Conservation (phyloP, 1,140 invertebrate genomes). For the Camponotus floridanus region DNA sequence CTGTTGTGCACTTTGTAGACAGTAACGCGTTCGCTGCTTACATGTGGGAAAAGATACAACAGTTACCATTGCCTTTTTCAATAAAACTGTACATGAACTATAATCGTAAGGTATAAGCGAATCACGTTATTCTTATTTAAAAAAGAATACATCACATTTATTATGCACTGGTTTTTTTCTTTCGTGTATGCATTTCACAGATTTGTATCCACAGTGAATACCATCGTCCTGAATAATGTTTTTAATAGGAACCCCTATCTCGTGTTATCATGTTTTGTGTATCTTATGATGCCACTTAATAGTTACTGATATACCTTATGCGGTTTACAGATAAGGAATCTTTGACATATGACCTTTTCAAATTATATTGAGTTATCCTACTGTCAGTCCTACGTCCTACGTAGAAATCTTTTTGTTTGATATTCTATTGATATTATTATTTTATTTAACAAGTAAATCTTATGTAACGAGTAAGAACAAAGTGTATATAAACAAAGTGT, state of each 20-base stretch:
- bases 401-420: neutral
- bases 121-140: conserved; percentile 54
- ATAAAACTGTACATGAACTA: conserved; percentile 88
- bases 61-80: conserved; percentile 86
- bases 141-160: conserved; percentile 65
- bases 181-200: neutral
- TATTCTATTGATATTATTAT: neutral
- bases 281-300: neutral
- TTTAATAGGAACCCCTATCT: conserved; percentile 16
- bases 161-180: conserved; percentile 18
- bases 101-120: conserved; percentile 81
- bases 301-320: neutral
- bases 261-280: neutral
- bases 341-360: neutral
- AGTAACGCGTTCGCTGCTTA: conserved; percentile 77
- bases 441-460: neutral
- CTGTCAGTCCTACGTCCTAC: neutral
- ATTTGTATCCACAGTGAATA: neutral
- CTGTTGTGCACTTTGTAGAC: conserved; percentile 69
- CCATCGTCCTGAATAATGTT: neutral
- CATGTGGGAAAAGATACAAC: conserved; percentile 86
- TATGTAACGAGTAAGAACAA: conserved; percentile 15
- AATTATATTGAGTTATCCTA: neutral
- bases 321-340: neutral
- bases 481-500: neutral